phyloP scores from a whole-genome alignment of 2,888 invertebrate genomes.

The Tenthredo notha region DNA sequence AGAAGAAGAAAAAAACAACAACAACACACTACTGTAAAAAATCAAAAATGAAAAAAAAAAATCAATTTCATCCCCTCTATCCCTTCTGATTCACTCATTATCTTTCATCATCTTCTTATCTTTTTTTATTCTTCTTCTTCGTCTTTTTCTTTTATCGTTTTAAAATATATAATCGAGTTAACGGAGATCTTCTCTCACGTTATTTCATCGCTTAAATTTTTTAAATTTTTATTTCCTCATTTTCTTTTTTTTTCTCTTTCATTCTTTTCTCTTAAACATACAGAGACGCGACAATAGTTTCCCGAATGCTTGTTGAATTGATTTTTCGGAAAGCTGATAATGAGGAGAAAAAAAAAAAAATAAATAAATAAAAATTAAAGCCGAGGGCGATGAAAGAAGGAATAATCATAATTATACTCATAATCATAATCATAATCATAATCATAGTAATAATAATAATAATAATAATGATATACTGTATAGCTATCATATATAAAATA shows the following conservation, averaged over 20 bases:
- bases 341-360: neutral
- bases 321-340: neutral
- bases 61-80: neutral
- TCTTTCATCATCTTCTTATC: neutral
- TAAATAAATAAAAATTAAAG: conserved; percentile 52
- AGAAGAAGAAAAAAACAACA: too few relatives aligned
- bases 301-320: neutral
- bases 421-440: conserved; percentile 39
- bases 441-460: conserved; percentile 49
- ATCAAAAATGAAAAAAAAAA: neutral
- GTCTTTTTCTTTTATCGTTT: neutral
- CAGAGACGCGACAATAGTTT: neutral
- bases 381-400: conserved; percentile 54
- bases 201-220: neutral
- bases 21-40: too few relatives aligned
- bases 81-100: neutral
- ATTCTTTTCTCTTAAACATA: neutral
- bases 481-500: conserved; percentile 25
- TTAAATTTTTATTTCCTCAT: neutral
- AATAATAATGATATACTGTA: conserved; percentile 15
- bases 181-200: neutral
- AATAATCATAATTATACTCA: conserved; percentile 52
- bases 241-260: neutral
- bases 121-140: neutral
- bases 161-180: neutral